Evolutionary conservation across 1,140 invertebrate species (phyloP), one percentile per base, ranked within the genome.

Genomic region (Lasaia peninsularis): DNA sequence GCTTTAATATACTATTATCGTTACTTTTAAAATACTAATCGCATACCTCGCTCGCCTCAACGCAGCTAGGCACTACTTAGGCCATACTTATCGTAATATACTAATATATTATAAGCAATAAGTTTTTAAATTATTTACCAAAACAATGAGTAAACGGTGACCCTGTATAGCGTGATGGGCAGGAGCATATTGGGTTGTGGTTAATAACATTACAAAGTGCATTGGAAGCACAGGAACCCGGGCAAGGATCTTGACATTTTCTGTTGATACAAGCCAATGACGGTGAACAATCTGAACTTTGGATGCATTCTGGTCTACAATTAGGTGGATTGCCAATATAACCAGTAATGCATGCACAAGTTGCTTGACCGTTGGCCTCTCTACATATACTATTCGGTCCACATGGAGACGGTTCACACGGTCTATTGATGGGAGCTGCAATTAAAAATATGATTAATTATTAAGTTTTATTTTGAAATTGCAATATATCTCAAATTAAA

Each of bases 161-260:
- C 33, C 95, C 94, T 89, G 93, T 94, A 77, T 92, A 91, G 66
- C 92, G 92, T 16, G 86, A 69, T 3, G 91, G 90, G 75, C 95
- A 96, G 44, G 91, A 93, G 69, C 94, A 95, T 68, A 94, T 93
- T 7, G 94, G 93, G 75, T 93, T 94, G 73, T 95, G 94, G 66
- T 94, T 94, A n/a, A 92, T 91, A 1, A 94, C 93, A 67, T 92
- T 91, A 73, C 94, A 95, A 31, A 91, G 80, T 0, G 94, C 92
- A 68, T 93, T 92, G n/a, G 89, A 74, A 11, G 95, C 95, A 75
- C 95, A 97, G 33, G 92, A 91, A 51, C 93, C 93, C 12, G 91
- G 90, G 58, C 95, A 96, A 12, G 95, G 94, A 78, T 96, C 92
- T 64, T 91, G 85, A 71, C 95, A 96, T 89, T 95, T 95, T 64